Base-by-base conservation (phyloP, 2,797 vertebrate species). In the Apodemus agrarius region DNA sequence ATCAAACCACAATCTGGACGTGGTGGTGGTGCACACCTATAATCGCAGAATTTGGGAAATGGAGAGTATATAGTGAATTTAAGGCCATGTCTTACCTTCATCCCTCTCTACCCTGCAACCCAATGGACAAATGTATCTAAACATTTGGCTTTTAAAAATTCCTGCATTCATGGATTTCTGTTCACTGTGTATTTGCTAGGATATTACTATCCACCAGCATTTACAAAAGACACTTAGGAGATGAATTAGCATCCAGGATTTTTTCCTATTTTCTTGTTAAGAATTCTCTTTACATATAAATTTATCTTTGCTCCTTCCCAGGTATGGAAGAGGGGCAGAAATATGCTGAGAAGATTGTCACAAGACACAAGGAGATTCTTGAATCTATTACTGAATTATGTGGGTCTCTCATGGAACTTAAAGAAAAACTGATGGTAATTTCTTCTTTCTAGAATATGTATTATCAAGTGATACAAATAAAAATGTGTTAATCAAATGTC, bases 281-380 rank as follows among this genome's bases (percentile, higher is more conserved):
- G 37, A 37, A 92, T 85, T 89, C 54, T n/a, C 37, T 95, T 92
- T 94, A 93, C 92, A 93, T 84, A 14, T 49, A 72, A 6, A 46
- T 94, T 90, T 88, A 21, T 90, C n/a, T 22, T 84, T 96, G 94
- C 93, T 78, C 6, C 13, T 94, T 69, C 85, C 54, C 89, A 99
- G 99, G 99, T 97, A 94, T 93, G 93, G 99, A 99, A 97, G 99
- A 99, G 97, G 99, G 99, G 40, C 98, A 97, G 84, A 99, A 99
- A 95, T 99, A 99, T 96, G 97, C 99, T 13, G 99, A 99, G 98
- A 99, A 99, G 98, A 99, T 98, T 2, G 76, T 99, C 86, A 97
- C 97, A 95, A 99, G 99, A 98, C 99, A 99, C 97, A 98, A 98
- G 79, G 99, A 99, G 95, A 98, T 99, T 80, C 98, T 99, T 89